Evolutionary conservation across 2,113 vertebrate genomes (phyloP).

Genomic region (Theristicus caerulescens): DNA sequence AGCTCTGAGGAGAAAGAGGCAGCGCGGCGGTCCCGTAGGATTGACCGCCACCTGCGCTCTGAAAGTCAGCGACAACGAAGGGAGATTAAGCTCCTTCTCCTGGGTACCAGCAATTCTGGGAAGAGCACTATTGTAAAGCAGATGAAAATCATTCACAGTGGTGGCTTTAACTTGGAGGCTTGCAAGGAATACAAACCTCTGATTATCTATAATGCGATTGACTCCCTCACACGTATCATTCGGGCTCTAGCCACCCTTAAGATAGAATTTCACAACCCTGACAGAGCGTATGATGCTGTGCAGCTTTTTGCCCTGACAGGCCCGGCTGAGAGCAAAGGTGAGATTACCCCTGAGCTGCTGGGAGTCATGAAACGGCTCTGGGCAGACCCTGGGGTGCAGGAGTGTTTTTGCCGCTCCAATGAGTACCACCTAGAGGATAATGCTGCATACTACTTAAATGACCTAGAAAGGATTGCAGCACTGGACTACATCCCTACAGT

Average conservation of each 20-base stretch:
- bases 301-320: slow-evolving; percentile 97
- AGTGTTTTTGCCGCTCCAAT: slow-evolving; percentile 95
- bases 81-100: slow-evolving; percentile 94
- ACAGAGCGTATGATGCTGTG: slow-evolving; percentile 95
- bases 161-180: slow-evolving; percentile 96
- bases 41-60: slow-evolving; percentile 97
- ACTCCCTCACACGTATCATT: slow-evolving; percentile 97
- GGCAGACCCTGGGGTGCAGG: slow-evolving; percentile 93
- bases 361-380: slow-evolving; percentile 97
- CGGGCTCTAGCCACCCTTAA: slow-evolving; percentile 93
- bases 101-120: slow-evolving; percentile 98
- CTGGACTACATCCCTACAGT: slow-evolving; percentile 95
- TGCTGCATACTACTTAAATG: slow-evolving; percentile 96
- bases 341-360: slow-evolving; percentile 93
- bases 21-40: slow-evolving; percentile 94
- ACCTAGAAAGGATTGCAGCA: slow-evolving; percentile 94
- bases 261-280: slow-evolving; percentile 97
- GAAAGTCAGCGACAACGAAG: slow-evolving; percentile 96
- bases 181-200: slow-evolving; percentile 98
- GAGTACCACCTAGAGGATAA: slow-evolving; percentile 99
- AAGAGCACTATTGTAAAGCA: slow-evolving; percentile 99
- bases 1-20: slow-evolving; percentile 99
- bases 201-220: slow-evolving; percentile 98
- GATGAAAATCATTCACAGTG: slow-evolving; percentile 99
- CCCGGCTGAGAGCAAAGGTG: slow-evolving; percentile 95